These are phyloP conservation scores for Aldrovandia affinis DNA, from an alignment of 2,797 vertebrate genomes.

Conservation along the genomic window DNA sequence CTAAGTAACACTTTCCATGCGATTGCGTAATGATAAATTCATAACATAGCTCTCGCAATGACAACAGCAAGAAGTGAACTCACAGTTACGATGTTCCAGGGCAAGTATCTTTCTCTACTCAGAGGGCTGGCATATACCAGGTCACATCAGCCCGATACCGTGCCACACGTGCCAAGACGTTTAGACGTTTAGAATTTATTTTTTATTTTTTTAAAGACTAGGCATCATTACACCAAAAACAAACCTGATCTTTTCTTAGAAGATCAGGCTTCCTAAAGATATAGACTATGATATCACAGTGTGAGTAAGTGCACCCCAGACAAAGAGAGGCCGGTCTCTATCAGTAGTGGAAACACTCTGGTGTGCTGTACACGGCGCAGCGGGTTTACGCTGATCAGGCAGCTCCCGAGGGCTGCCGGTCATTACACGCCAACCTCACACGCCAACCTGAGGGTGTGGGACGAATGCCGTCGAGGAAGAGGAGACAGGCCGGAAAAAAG, in stretches of 20 bases:
- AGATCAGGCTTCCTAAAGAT: neutral
- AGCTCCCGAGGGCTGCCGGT: neutral
- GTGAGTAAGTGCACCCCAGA: neutral
- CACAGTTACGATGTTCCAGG: neutral
- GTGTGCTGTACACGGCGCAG: neutral
- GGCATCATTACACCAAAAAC: neutral
- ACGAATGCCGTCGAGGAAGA: conserved; percentile 46
- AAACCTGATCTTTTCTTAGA: neutral
- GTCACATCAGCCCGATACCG: no score
- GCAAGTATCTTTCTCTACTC: conserved; percentile 13
- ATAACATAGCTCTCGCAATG: neutral
- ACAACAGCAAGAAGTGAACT: neutral
- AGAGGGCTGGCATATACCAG: no score
- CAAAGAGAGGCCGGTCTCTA: neutral
- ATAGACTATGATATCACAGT: neutral
- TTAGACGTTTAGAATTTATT: no score
- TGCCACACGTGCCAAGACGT: no score
- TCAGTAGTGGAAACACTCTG: neutral
- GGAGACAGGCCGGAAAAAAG: conserved; percentile 37
- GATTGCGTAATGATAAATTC: neutral
- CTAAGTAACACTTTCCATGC: neutral
- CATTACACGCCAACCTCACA: conserved; percentile 21
- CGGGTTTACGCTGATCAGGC: neutral
- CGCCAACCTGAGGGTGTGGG: conserved; percentile 30
- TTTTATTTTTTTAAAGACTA: no score